Conservation (phyloP, 2,113 vertebrate genomes). For the Tetrax tetrax region DNA sequence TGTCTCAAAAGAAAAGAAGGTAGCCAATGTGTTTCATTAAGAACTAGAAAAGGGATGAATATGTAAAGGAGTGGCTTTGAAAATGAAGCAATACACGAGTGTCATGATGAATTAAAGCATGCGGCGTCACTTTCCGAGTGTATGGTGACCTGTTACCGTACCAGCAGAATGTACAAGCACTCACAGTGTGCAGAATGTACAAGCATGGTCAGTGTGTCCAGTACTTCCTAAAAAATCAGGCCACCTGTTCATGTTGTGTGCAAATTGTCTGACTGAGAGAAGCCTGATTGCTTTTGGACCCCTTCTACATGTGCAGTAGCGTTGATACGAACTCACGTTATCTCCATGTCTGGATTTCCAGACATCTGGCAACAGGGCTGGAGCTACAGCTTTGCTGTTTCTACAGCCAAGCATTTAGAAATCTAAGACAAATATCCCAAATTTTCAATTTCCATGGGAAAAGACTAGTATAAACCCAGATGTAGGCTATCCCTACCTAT, state of each 20-base stretch:
- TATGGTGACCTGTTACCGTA: background rate
- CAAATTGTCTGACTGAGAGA: background rate
- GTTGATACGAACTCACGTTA: background rate
- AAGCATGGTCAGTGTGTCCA: background rate
- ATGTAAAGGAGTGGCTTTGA: background rate
- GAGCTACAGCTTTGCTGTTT: background rate
- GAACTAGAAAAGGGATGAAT: background rate
- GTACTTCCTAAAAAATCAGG: background rate
- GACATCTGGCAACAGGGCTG: background rate
- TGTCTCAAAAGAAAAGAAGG: background rate
- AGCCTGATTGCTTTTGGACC: background rate
- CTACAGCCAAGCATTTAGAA: background rate
- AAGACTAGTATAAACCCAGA: background rate
- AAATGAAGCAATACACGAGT: background rate
- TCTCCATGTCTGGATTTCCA: background rate
- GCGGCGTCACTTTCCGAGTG: background rate
- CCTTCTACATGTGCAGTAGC: background rate
- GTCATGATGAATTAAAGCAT: background rate
- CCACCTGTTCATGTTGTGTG: background rate
- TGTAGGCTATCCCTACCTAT: background rate
- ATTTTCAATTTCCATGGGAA: background rate
- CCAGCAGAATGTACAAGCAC: background rate
- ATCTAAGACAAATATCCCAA: background rate
- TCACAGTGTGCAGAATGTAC: too few relatives aligned
- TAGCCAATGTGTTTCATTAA: background rate